Evolutionary conservation across 1,140 invertebrate genomes (phyloP), one percentile per base, ranked within the genome.

Genomic region (Diorhabda carinulata): DNA sequence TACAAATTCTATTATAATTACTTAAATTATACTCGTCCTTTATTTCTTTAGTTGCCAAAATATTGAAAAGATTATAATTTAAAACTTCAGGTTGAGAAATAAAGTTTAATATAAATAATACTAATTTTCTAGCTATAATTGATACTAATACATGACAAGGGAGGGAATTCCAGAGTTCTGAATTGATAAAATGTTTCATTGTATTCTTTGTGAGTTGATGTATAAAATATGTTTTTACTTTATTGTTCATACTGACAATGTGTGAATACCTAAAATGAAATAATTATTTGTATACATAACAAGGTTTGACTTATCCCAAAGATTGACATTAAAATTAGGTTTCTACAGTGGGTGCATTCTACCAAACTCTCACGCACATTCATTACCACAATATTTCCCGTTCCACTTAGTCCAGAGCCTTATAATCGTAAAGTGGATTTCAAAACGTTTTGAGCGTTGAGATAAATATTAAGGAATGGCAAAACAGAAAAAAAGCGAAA

Each of bases 141-240:
- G 87, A 84, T 3, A 88, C 78, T 43, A 90, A 78, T 44, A 88
- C 77, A 76, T 87, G 86, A 41, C 86, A 88, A 42, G 88, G 87
- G 47, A 88, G 82, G 2, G 88, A 89, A 73, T 87, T 88, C 77
- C 85, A 88, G 10, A 89, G 73, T 75, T 89, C 88, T 85, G 87
- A 88, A 4, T 87, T 86, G 9, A 89, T 78, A 68, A 89, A 84
- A 74, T 89, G 87, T 73, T 85, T 84, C 3, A 89, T 75, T 61
- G 89, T 75, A 61, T 87, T 81, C 68, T 83, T 83, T 43, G 87
- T 81, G 41, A 89, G 73, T 71, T 81, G 82, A 74, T 86, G 81
- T n/a, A 86, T 79, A 73, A 84, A 88, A 70, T 88, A 85, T 47
- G 87, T 86, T 40, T 85, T 79, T 0, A 83, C 73, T 72, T 76